Evolutionary conservation across 2,888 invertebrate genomes (phyloP).

Genomic region (Drosophila affinis): DNA sequence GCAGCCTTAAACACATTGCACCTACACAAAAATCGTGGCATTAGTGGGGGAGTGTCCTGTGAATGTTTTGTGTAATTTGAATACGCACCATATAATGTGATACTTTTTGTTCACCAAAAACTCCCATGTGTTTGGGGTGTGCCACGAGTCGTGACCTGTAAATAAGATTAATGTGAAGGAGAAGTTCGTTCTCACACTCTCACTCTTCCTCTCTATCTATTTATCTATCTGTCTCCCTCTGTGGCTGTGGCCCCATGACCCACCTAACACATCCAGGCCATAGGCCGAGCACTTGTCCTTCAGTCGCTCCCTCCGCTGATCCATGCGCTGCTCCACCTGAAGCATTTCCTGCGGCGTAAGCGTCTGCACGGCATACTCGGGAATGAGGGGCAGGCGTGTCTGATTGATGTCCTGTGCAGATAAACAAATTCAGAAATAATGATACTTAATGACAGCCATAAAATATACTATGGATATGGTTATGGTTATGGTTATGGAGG

Average conservation of each 20-base stretch:
- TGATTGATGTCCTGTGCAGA: conserved; percentile 82
- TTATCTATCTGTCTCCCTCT: background rate
- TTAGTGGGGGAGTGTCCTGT: background rate
- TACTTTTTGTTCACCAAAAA: conserved; percentile 92
- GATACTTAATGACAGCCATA: background rate
- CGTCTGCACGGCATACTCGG: conserved; percentile 82
- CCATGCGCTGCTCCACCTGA: conserved; percentile 83
- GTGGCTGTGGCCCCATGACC: conserved; percentile 8
- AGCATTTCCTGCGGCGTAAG: conserved; percentile 83
- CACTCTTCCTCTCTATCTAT: conserved; percentile 5
- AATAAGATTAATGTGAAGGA: conserved; percentile 24
- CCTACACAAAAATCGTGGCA: conserved; percentile 82
- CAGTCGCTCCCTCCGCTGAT: conserved; percentile 81
- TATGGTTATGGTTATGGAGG: conserved; percentile 13
- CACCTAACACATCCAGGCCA: conserved; percentile 82
- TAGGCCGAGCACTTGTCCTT: conserved; percentile 82
- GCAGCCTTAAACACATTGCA: conserved; percentile 93
- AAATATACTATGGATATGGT: conserved; percentile 6
- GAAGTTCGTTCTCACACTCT: background rate
- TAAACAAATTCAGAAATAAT: conserved; percentile 27
- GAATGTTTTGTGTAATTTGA: background rate
- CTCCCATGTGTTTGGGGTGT: conserved; percentile 92
- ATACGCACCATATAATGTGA: conserved; percentile 90
- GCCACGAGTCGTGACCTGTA: conserved; percentile 83
- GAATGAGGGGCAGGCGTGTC: conserved; percentile 82